Evolutionary conservation across 2,888 invertebrate genomes (phyloP), one percentile per base, ranked within the genome.

Genomic region (Sinelater perroti): DNA sequence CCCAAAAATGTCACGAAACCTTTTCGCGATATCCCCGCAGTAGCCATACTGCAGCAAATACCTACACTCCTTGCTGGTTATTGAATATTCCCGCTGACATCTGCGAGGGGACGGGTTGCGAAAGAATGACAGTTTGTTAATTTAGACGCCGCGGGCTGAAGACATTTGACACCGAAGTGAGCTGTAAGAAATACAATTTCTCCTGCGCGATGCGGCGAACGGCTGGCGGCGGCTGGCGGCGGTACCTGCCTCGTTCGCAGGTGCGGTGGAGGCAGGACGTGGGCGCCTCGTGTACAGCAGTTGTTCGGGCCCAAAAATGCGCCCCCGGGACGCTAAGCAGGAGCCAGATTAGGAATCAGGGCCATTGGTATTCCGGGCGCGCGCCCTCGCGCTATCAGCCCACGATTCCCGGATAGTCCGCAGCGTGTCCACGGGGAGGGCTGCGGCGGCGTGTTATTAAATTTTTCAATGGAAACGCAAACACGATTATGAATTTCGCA

Each of bases 401-500:
- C 36, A 36, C 35, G 36, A 49, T 36, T 49, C 20, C 36, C 26
- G 31, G 51, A 51, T 51, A 51, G 38, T 31, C 28, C 26, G 33
- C 21, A 31, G 40, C 21, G 21, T 30, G 38, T 38, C 52, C 52
- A 46, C 38, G 33, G 52, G 47, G 42, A 57, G 52, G 47, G 46
- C 51, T 33, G 57, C 11, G 31, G 52, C 44, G 47, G 36, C 47
- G 49, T 47, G 49, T 58, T 67, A 67, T 75, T 72, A 71, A 73
- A 72, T 71, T 74, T 72, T 69, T 67, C 71, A 72, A 65, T 66
- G 69, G 71, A 67, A 70, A 65, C 69, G 71, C 71, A 72, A 74
- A 74, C 73, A 70, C 68, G 73, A 74, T 75, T 75, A 74, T 75
- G 72, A 75, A 73, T 72, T 71, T 72, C 67, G 66, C 71, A 71